Percentiles rank a stretch among this genome's conserved stretches.
These are phyloP conservation scores for Austrofundulus limnaeus DNA, from an alignment of 2,113 vertebrate species.

Conservation along the genomic window DNA sequence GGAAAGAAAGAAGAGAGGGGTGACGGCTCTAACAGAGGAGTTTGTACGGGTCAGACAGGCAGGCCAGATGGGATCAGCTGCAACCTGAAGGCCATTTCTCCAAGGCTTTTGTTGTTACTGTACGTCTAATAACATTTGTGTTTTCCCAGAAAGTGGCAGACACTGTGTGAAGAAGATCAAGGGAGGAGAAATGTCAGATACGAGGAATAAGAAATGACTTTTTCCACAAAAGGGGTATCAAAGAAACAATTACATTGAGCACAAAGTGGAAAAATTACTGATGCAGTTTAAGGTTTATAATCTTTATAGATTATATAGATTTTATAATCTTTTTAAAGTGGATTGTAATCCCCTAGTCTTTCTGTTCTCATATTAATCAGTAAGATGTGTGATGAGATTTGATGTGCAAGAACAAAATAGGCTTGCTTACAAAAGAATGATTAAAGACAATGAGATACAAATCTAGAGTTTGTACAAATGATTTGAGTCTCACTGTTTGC, in stretches of 20 bases:
- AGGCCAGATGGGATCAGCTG: slow-evolving; percentile 31
- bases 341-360: no score
- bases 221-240: background rate
- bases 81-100: slow-evolving; percentile 15
- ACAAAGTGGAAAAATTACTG: no score
- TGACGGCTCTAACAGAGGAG: slow-evolving; percentile 48
- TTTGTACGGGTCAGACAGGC: slow-evolving; percentile 12
- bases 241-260: no score
- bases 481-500: background rate
- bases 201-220: background rate
- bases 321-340: no score
- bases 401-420: no score
- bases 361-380: no score
- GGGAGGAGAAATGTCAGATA: slow-evolving; percentile 11
- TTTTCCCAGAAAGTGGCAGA: slow-evolving; percentile 24
- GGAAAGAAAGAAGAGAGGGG: slow-evolving; percentile 22
- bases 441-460: no score
- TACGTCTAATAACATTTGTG: slow-evolving; percentile 47
- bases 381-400: no score
- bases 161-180: slow-evolving; percentile 9
- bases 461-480: background rate
- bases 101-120: slow-evolving; percentile 42
- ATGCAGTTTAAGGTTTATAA: no score
- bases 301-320: no score
- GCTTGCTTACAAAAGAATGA: no score